Conservation (phyloP, 2,888 invertebrate species). For the Monopis laevigella region DNA sequence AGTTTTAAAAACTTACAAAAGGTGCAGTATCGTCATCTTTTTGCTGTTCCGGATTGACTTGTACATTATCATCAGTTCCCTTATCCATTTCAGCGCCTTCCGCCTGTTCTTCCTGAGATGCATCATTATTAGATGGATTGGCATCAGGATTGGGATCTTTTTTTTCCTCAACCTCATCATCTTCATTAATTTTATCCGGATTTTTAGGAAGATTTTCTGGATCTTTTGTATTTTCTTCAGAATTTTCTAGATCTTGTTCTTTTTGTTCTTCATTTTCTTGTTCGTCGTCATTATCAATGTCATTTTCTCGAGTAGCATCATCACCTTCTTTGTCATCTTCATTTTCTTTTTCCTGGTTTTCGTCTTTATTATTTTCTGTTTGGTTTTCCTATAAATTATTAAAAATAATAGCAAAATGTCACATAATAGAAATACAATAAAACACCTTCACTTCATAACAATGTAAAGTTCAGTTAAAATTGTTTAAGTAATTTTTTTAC, state of each 20-base stretch:
- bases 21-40: conserved; percentile 51
- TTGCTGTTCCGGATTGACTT: conserved; percentile 52
- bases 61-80: conserved; percentile 58
- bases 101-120: conserved; percentile 51
- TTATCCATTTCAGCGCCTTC: conserved; percentile 58
- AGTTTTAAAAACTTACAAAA: conserved; percentile 35
- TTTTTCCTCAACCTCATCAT: not conserved
- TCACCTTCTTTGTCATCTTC: conserved; percentile 24
- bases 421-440: too few relatives aligned
- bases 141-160: conserved; percentile 60
- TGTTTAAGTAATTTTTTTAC: too few relatives aligned
- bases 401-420: not conserved
- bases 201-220: conserved; percentile 49
- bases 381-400: conserved; percentile 13
- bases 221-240: conserved; percentile 27
- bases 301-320: conserved; percentile 27
- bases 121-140: conserved; percentile 55
- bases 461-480: too few relatives aligned
- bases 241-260: conserved; percentile 25
- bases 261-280: conserved; percentile 28
- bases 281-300: conserved; percentile 31
- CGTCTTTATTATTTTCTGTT: conserved; percentile 36
- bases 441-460: too few relatives aligned
- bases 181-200: conserved; percentile 40
- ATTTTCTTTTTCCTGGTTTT: conserved; percentile 62